A percentile compares a stretch with the other conserved stretches of the same genome.
These are phyloP conservation scores for Danio kyathit DNA, from an alignment of 2,797 vertebrate genomes.

Conservation along the genomic window DNA sequence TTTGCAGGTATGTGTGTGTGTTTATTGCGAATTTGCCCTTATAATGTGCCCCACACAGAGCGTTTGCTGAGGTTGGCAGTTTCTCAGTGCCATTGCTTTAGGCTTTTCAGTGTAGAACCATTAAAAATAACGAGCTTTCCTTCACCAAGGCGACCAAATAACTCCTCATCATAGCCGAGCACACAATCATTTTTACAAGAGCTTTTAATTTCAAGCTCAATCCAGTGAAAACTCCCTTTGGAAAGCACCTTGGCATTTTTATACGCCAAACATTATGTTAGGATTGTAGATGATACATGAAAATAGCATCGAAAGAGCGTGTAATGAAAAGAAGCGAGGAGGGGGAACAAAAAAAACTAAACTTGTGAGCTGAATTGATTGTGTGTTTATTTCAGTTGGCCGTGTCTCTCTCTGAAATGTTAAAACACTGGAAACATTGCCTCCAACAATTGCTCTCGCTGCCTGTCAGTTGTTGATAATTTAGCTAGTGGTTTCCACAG, in stretches of 20 bases:
- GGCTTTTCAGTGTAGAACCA: slow-evolving; percentile 17
- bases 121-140: slow-evolving; percentile 44
- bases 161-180: slow-evolving; percentile 40
- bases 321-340: background rate
- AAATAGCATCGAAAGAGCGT: slow-evolving; percentile 22
- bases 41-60: slow-evolving; percentile 22
- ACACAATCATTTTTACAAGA: slow-evolving; percentile 41
- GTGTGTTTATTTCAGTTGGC: slow-evolving; percentile 50
- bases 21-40: background rate
- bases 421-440: slow-evolving; percentile 28
- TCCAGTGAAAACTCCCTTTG: slow-evolving; percentile 35
- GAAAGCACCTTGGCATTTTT: slow-evolving; percentile 34
- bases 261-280: background rate
- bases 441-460: slow-evolving; percentile 13
- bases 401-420: slow-evolving; percentile 20
- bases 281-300: slow-evolving; percentile 22
- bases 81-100: slow-evolving; percentile 39
- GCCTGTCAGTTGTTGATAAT: slow-evolving; percentile 21
- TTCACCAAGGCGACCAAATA: slow-evolving; percentile 36
- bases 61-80: slow-evolving; percentile 37
- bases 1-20: slow-evolving; percentile 6
- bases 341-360: background rate
- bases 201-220: slow-evolving; percentile 41
- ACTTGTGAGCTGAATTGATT: slow-evolving; percentile 34
- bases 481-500: slow-evolving; percentile 38